Evolutionary conservation across 2,113 vertebrate genomes (phyloP).

Genomic region (Python bivittatus): DNA sequence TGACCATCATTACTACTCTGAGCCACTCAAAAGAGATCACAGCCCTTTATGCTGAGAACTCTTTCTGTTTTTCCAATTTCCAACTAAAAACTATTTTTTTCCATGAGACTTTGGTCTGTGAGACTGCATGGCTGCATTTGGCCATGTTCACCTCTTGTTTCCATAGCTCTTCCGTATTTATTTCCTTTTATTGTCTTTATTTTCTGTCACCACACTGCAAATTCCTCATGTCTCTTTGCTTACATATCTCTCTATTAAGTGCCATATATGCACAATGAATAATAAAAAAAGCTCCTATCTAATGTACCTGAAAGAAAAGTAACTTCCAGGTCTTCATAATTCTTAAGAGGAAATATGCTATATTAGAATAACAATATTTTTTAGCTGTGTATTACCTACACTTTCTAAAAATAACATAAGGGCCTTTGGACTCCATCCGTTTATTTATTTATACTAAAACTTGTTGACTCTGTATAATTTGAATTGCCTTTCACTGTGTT

Average conservation of each 20-base stretch:
- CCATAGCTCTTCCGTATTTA: neutral
- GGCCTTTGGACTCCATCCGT: neutral
- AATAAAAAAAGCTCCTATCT: neutral
- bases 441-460: neutral
- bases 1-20: neutral
- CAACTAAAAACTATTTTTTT: neutral
- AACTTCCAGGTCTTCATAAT: neutral
- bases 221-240: neutral
- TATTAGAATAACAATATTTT: neutral
- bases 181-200: neutral
- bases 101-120: neutral
- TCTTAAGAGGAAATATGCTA: neutral
- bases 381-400: constrained; percentile 25
- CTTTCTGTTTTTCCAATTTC: neutral
- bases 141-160: neutral
- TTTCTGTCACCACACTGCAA: neutral
- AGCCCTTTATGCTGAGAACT: neutral
- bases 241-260: neutral
- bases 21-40: neutral
- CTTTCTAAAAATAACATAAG: neutral
- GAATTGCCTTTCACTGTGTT: neutral
- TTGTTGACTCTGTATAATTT: neutral
- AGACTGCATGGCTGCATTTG: neutral
- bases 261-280: neutral
- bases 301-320: neutral